phyloP scores from a whole-genome alignment of 2,888 invertebrate genomes.

The Euzophera pinguis region DNA sequence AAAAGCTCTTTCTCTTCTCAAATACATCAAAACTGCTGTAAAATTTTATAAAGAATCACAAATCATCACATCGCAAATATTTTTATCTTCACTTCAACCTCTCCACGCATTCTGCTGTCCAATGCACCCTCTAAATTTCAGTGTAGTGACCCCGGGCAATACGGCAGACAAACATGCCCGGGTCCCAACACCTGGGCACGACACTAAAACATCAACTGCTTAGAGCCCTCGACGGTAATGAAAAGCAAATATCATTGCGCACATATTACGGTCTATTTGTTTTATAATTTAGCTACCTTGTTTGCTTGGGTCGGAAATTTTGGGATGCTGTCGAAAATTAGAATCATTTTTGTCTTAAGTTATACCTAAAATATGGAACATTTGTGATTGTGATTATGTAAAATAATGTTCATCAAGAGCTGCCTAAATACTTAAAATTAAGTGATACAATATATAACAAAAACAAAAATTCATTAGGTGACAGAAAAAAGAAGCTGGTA shows the following conservation, averaged over 20 bases:
- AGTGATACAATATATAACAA: too few species aligned
- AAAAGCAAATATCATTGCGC: conserved; percentile 12
- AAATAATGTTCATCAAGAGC: too few species aligned
- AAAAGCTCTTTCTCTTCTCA: too few species aligned
- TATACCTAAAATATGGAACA: too few species aligned
- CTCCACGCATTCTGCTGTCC: conserved; percentile 18
- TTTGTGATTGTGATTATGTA: too few species aligned
- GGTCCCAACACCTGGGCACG: conserved; percentile 56
- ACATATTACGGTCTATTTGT: conserved; percentile 11
- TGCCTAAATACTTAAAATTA: too few species aligned
- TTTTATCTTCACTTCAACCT: not conserved
- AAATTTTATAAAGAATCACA: too few species aligned
- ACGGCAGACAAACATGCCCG: conserved; percentile 41
- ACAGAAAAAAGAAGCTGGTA: too few species aligned
- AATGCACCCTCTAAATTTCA: conserved; percentile 54
- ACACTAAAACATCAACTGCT: conserved; percentile 22
- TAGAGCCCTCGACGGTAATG: conserved; percentile 8
- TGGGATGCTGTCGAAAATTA: not conserved
- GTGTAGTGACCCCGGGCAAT: conserved; percentile 61
- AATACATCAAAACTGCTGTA: too few species aligned
- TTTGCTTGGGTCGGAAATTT: conserved; percentile 1
- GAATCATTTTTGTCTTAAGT: too few species aligned
- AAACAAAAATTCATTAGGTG: too few species aligned
- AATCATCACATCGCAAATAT: too few species aligned
- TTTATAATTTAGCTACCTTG: conserved; percentile 11